Evolutionary conservation across 2,888 invertebrate genomes (phyloP), one percentile per base, ranked within the genome.

Genomic region (Caenorhabditis auriculariae): DNA sequence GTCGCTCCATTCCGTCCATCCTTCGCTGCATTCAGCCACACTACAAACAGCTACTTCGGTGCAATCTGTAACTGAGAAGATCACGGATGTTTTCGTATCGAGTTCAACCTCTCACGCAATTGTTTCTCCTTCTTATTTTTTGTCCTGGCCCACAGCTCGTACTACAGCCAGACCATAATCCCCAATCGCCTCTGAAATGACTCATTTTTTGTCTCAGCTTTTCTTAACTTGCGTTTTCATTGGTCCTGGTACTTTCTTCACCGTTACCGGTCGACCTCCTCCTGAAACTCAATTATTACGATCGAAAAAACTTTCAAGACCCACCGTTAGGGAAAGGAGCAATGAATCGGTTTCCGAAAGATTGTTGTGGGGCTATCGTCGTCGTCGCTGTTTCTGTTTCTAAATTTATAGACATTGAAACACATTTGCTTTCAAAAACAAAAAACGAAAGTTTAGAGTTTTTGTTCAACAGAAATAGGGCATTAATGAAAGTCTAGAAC

Each of bases 131-230:
- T 42, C 72, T 48, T 4, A 64, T 45, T 39, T 57, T 63, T 38
- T 52, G 46, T 24, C 72, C 72, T 4, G 32, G 53, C 32, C 72
- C 72, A 55, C 72, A 72, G 2, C 59, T 66, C 0, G 68, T 66
- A 49, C 67, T 63, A 48, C 72, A 72, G 3, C 57, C 54, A 19
- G 67, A 66, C 72, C 72, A 72, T 26, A 60, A 54, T 9, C 61
- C 56, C 66, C 67, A 69, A 3, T 52, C 19, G 43, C 6, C 32
- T 15, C 19, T 9, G 42, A 48, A 48, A 15, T 7, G 17, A 17
- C 17, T 7, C 29, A 2, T 12, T 21, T 7, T 46, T 4, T 27
- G 4, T 1, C 6, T 60, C 54, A 7, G 54, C 24, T 46, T 54
- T 60, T 39, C 54, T 51, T 7, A 55, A 17, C 39, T 48, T 51